These are phyloP conservation scores for Caenorhabditis sulstoni DNA, from an alignment of 2,888 invertebrate species.

Conservation along the genomic window DNA sequence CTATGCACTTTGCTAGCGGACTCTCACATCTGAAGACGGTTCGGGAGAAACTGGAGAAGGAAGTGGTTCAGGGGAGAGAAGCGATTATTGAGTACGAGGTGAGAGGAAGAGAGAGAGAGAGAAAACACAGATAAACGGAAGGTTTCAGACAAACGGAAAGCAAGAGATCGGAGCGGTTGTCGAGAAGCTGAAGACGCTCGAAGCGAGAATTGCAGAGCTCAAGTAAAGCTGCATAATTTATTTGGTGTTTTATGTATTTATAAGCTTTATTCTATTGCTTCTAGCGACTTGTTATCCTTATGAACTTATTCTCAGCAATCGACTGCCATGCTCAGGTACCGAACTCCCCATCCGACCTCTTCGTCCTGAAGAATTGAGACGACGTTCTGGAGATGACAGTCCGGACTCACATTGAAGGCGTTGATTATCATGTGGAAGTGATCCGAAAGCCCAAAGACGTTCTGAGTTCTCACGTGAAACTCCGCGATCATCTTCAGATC, in stretches of 20 bases:
- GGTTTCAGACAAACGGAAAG: slow-evolving; percentile 49
- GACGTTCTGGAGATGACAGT: neutral
- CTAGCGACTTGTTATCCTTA: slow-evolving; percentile 1
- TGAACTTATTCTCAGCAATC: slow-evolving; percentile 30
- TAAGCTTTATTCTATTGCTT: too few species aligned
- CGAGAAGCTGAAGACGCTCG: slow-evolving; percentile 53
- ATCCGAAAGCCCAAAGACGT: slow-evolving; percentile 16
- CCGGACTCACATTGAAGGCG: slow-evolving; percentile 25
- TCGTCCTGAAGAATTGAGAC: slow-evolving; percentile 21
- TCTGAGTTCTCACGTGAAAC: slow-evolving; percentile 19
- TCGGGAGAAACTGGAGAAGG: slow-evolving; percentile 66
- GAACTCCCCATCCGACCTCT: slow-evolving; percentile 38
- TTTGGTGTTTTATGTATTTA: slow-evolving; percentile 17
- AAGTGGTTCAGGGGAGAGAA: slow-evolving; percentile 55
- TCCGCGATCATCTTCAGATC: slow-evolving; percentile 19
- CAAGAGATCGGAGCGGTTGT: slow-evolving; percentile 52
- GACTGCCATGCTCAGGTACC: slow-evolving; percentile 28
- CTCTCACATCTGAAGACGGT: slow-evolving; percentile 65
- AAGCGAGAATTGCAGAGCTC: slow-evolving; percentile 39
- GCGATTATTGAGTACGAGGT: slow-evolving; percentile 55
- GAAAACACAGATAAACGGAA: neutral
- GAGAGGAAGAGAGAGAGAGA: neutral
- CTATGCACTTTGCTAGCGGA: slow-evolving; percentile 66
- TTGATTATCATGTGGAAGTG: slow-evolving; percentile 31
- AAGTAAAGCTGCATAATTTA: slow-evolving; percentile 10